Base-by-base conservation (phyloP, 2,888 invertebrate species). In the Metopia argyrocephala region DNA sequence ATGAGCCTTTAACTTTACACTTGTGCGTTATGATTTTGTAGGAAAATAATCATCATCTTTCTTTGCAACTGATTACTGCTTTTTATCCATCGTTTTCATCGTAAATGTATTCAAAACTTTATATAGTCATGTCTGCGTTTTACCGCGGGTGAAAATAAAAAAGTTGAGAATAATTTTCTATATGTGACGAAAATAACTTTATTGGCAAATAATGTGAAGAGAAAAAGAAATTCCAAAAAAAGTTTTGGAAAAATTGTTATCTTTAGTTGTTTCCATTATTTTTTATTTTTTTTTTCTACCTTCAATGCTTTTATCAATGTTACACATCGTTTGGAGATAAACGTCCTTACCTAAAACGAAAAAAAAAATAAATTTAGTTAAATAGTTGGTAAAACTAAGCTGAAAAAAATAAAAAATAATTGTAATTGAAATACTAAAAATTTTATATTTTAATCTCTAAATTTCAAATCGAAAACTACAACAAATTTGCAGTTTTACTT, bases 1-100 rank as follows among this genome's bases (percentile, higher is more conserved):
- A 20, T 5, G 54, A 71, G 61, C 75, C 61, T 75, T 79, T 61
- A 31, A 59, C 61, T 75, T 65, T 66, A 70, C 75, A 79, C 75
- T 79, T 76, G 79, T 79, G 79, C 71, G 75, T 79, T 70, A 25
- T 66, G 75, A 65, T 56, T 65, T 25, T 56, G 27, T 1, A 28
- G 2, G 28, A 31, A 31, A 31, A 31, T 1, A 31, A 38, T 38
- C 38, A 38, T 38, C 15, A 12, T 38, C 2, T 9, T 15, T 38
- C 15, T 38, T 38, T 9, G 15, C 9, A 38, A 38, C 9, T 38
- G 9, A 38, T 38, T 38, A 4, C n/a, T n/a, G n/a, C n/a, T n/a
- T n/a, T n/a, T n/a, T n/a, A n/a, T n/a, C n/a, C n/a, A n/a, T n/a
- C n/a, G n/a, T n/a, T n/a, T n/a, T n/a, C n/a, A n/a, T n/a, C n/a